These are phyloP conservation scores for Caenorhabditis remanei DNA, from an alignment of 1,140 invertebrate genomes.

Conservation along the genomic window DNA sequence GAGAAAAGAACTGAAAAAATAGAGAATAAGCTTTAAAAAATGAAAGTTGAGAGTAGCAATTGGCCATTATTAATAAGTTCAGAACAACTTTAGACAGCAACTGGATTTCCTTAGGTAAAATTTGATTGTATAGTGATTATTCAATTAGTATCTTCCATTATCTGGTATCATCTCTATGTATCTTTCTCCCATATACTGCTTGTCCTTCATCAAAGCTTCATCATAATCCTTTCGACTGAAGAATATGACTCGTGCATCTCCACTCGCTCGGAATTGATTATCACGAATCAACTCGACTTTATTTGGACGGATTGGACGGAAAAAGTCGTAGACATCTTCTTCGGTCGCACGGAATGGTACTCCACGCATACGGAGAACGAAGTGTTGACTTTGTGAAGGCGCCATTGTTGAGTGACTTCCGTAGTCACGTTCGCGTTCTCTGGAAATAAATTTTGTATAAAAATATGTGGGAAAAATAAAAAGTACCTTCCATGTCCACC, in stretches of 20 bases:
- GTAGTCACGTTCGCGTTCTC: not conserved
- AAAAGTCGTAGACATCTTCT: constrained; percentile 65
- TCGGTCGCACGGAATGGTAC: constrained; percentile 65
- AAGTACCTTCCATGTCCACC: constrained; percentile 7
- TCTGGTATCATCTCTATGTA: constrained; percentile 47
- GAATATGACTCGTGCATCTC: constrained; percentile 66
- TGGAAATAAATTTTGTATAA: not conserved
- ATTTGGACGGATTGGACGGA: constrained; percentile 64
- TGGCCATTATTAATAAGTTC: too few species aligned
- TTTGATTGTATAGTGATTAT: too few species aligned
- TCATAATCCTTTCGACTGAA: constrained; percentile 60
- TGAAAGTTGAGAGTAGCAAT: too few species aligned
- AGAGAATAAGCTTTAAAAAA: too few species aligned
- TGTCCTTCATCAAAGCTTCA: constrained; percentile 62
- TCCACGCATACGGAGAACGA: constrained; percentile 63
- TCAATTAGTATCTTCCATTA: constrained; percentile 37
- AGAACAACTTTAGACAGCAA: too few species aligned
- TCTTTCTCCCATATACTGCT: constrained; percentile 64
- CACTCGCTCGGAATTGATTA: constrained; percentile 56
- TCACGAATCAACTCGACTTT: constrained; percentile 62
- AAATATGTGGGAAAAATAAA: too few species aligned
- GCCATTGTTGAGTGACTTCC: not conserved
- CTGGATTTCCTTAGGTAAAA: too few species aligned
- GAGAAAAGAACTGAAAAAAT: too few species aligned
- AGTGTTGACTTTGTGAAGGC: constrained; percentile 20